Conservation (phyloP, 1,140 invertebrate genomes). For the Scaptomyza pallida region DNA sequence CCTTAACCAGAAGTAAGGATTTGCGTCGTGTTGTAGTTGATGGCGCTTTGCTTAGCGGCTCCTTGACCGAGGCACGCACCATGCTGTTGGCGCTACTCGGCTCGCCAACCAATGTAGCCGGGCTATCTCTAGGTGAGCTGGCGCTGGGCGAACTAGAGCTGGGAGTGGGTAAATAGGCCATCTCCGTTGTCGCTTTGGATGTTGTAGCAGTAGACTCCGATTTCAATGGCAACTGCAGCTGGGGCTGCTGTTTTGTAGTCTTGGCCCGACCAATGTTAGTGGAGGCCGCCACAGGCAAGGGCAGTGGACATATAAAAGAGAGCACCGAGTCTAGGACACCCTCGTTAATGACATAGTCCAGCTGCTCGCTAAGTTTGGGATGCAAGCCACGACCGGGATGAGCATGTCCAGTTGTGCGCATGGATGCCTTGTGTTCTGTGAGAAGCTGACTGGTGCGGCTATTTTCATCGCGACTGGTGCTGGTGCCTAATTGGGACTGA, state of each 20-base stretch:
- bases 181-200: conserved; percentile 36
- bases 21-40: conserved; percentile 44
- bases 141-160: conserved; percentile 16
- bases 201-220: background rate
- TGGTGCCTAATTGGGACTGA: background rate
- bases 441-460: conserved; percentile 33
- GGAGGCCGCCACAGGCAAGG: conserved; percentile 41
- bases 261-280: conserved; percentile 29
- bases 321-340: conserved; percentile 91
- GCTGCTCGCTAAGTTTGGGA: conserved; percentile 72
- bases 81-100: conserved; percentile 38
- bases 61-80: conserved; percentile 62
- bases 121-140: conserved; percentile 9
- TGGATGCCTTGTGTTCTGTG: conserved; percentile 19
- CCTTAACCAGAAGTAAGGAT: conserved; percentile 61
- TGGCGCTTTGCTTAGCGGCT: conserved; percentile 28
- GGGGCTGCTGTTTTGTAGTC: conserved; percentile 30
- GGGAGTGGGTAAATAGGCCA: conserved; percentile 15
- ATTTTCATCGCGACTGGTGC: conserved; percentile 25
- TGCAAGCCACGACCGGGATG: conserved; percentile 56
- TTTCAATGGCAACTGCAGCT: conserved; percentile 13
- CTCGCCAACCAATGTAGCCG: conserved; percentile 7
- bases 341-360: conserved; percentile 88
- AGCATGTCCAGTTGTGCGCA: conserved; percentile 37
- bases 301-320: conserved; percentile 86